Evolutionary conservation across 2,888 invertebrate species (phyloP), one percentile per base, ranked within the genome.

Genomic region (Dryocosmus kuriphilus): DNA sequence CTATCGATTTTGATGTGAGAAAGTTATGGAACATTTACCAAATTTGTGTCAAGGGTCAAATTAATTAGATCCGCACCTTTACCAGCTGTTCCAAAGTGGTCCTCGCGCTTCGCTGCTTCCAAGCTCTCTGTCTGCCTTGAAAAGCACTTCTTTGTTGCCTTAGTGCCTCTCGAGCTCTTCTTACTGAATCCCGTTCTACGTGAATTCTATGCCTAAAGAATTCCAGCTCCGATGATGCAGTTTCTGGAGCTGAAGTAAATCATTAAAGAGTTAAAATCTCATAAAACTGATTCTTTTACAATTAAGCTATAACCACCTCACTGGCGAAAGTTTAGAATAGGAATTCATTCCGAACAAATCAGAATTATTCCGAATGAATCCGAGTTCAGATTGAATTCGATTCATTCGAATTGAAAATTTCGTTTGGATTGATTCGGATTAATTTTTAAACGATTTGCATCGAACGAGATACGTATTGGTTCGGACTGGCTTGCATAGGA

Each of bases 161-260:
- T 79, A 97, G 90, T 74, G 95, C 96, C 80, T 96, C 96, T 84
- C 96, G 94, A n/a, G 96, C 96, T 2, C 96, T 93, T n/a, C 96
- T 93, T 89, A 97, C 96, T 27, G 96, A 96, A 87, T 97, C 97
- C 8, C 96, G 92, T 88, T 97, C 97, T 60, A 97, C 93, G 83
- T 96, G 94, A 73, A 97, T 96, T 75, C 97, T 94, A 88, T 97
- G 96, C 67, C 96, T 94, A 86, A 97, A 96, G 92, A 97, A 97
- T 90, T 97, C 97, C 75, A 97, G 90, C 87, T 97, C 97, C 27
- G 96, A 94, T 35, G 91, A 91, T 61, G 88, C 88, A 80, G 90
- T 91, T 65, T 88, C 89, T 71, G 89, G 90, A 32, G 90, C 91
- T 91, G 81, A 61, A 85, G 75, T 41, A 57, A 67, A 75, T 16